phyloP scores from a whole-genome alignment of 2,888 invertebrate genomes.

The Polylopha cassiicola region DNA sequence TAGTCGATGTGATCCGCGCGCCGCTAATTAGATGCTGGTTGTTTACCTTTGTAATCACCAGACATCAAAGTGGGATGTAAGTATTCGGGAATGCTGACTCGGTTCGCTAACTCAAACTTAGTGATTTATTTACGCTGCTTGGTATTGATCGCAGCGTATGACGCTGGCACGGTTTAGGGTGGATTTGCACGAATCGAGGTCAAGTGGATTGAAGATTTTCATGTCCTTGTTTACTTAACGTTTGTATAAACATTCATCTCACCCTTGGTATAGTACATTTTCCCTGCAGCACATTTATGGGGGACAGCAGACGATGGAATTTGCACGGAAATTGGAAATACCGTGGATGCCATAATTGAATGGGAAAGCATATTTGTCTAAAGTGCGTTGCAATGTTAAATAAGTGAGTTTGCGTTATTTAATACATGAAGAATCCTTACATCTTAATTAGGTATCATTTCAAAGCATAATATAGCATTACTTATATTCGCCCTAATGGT shows the following conservation, averaged over 20 bases:
- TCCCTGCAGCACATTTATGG: too few relatives aligned
- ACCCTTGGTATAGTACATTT: too few relatives aligned
- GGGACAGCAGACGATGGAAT: too few relatives aligned
- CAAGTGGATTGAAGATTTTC: conserved; percentile 56
- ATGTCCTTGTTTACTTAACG: conserved; percentile 51
- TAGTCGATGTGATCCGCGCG: conserved; percentile 52
- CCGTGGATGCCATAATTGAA: too few relatives aligned
- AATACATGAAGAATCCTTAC: too few relatives aligned
- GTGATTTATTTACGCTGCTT: conserved; percentile 69
- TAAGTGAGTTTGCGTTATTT: too few relatives aligned
- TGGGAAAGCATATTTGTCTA: too few relatives aligned
- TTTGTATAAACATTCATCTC: conserved; percentile 35
- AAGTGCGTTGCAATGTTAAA: too few relatives aligned
- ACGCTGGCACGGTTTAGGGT: conserved; percentile 50
- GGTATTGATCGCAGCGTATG: conserved; percentile 62
- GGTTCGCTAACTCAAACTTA: conserved; percentile 46
- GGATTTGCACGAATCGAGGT: conserved; percentile 57
- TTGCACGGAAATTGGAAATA: too few relatives aligned
- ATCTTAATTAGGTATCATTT: too few relatives aligned
- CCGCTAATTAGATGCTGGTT: conserved; percentile 59
- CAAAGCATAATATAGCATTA: too few relatives aligned
- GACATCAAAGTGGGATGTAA: conserved; percentile 51
- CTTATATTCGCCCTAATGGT: conserved; percentile 24
- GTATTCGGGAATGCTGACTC: conserved; percentile 21
- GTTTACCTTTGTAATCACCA: conserved; percentile 59